These are phyloP conservation scores for Flexamia atlantica DNA, from an alignment of 2,888 invertebrate species.

Conservation along the genomic window DNA sequence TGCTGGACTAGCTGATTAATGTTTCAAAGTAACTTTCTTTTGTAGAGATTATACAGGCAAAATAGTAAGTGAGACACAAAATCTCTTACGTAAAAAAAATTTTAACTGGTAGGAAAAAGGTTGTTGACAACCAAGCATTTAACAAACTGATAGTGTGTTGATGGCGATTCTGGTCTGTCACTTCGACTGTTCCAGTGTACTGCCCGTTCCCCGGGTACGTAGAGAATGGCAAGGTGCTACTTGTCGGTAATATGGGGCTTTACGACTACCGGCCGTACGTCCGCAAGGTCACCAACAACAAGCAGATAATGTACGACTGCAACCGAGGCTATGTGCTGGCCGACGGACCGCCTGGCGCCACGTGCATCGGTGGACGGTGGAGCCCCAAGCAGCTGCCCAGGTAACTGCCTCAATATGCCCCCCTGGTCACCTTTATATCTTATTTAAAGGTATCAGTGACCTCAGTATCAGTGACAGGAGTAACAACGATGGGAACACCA, in stretches of 20 bases:
- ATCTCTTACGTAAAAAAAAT: no score
- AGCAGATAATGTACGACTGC: conserved; percentile 97
- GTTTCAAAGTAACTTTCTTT: no score
- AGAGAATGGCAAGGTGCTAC: conserved; percentile 91
- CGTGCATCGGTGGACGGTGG: conserved; percentile 97
- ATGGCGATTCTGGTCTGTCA: neutral
- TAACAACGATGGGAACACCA: conserved; percentile 95
- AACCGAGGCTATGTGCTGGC: conserved; percentile 93
- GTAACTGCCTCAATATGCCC: conserved; percentile 89
- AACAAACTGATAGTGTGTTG: no score
- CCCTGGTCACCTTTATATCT: no score
- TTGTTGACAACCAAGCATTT: no score
- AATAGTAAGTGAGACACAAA: no score
- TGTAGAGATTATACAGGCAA: no score
- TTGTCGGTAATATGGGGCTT: conserved; percentile 97
- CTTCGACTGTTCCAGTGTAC: conserved; percentile 79
- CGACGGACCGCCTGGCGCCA: conserved; percentile 94
- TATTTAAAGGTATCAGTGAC: no score
- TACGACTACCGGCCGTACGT: conserved; percentile 98
- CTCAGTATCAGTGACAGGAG: no score
- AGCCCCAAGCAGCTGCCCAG: conserved; percentile 92
- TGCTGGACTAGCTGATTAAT: no score
- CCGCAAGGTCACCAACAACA: conserved; percentile 92
- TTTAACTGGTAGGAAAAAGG: no score
- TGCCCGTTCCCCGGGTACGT: conserved; percentile 96